A percentile compares a stretch with the other conserved stretches of the same genome.
Evolutionary conservation across 37 sponge, comb jelly and placozoan genomes (phyloP).

Genomic region (Hormiphora californensis): DNA sequence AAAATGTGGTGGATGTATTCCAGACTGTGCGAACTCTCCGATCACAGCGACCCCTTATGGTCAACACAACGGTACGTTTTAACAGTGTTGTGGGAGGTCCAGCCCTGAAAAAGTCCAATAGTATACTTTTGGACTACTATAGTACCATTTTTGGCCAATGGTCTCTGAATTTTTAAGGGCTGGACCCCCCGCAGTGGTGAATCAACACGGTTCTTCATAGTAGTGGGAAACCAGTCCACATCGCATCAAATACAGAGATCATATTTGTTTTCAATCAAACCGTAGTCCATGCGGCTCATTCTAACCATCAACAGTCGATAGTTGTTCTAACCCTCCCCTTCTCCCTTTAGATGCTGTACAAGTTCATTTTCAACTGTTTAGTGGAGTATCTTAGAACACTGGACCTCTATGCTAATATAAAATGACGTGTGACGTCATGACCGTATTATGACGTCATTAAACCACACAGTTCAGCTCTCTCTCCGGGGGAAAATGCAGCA

Average conservation of each 20-base stretch:
- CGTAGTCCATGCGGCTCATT: too few relatives aligned
- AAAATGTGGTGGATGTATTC: conserved; percentile 84
- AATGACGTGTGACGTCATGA: too few relatives aligned
- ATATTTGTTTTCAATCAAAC: too few relatives aligned
- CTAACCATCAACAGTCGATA: too few relatives aligned
- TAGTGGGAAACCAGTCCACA: too few relatives aligned
- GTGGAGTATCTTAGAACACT: conserved; percentile 6
- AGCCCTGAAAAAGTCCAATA: background rate
- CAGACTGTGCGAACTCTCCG: conserved; percentile 84
- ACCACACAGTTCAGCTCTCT: too few relatives aligned
- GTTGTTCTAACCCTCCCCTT: background rate
- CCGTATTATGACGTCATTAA: too few relatives aligned
- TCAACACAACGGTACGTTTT: conserved; percentile 80
- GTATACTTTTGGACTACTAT: too few relatives aligned
- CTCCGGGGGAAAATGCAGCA: too few relatives aligned
- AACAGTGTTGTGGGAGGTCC: background rate
- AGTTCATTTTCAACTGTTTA: background rate
- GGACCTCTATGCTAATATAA: conserved; percentile 39
- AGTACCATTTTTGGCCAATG: too few relatives aligned
- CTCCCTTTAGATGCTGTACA: background rate
- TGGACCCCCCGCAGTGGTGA: background rate
- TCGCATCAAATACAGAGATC: too few relatives aligned
- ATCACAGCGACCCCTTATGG: conserved; percentile 91
- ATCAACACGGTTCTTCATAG: background rate
- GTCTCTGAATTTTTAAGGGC: too few relatives aligned